These are phyloP conservation scores for Caenorhabditis drosophilae DNA, from an alignment of 2,888 invertebrate genomes.

Conservation along the genomic window DNA sequence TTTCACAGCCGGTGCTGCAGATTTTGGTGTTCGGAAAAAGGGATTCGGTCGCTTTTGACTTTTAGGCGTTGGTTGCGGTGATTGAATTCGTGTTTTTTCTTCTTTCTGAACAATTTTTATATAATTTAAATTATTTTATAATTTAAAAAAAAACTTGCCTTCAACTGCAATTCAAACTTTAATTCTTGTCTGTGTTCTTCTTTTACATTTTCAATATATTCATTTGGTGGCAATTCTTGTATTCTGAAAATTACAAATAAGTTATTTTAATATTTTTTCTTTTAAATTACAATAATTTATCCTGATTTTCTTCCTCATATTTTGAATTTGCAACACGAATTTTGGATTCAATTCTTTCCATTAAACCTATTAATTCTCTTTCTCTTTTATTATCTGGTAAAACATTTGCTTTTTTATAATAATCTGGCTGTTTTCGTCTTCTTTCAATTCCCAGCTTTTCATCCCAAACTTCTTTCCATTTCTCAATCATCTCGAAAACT, in stretches of 20 bases:
- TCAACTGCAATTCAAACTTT: constrained; percentile 22
- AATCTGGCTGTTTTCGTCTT: constrained; percentile 22
- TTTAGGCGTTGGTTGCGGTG: constrained; percentile 20
- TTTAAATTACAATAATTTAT: constrained; percentile 1
- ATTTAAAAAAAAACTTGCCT: too few relatives aligned
- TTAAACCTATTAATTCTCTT: constrained; percentile 11
- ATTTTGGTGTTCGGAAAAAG: constrained; percentile 26
- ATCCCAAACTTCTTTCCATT: constrained; percentile 24
- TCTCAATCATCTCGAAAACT: constrained; percentile 25
- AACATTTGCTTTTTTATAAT: constrained; percentile 28
- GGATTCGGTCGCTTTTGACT: constrained; percentile 18
- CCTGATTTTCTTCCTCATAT: constrained; percentile 17
- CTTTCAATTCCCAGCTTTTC: constrained; percentile 30
- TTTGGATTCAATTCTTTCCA: constrained; percentile 16
- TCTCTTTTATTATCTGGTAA: constrained; percentile 32
- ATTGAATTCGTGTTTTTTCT: constrained; percentile 16
- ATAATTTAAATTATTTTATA: too few relatives aligned
- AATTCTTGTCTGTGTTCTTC: constrained; percentile 27
- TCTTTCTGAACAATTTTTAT: too few relatives aligned
- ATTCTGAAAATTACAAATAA: constrained; percentile 2
- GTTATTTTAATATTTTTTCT: neutral
- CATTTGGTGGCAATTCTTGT: constrained; percentile 19
- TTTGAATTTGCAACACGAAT: constrained; percentile 5
- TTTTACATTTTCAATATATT: constrained; percentile 11
- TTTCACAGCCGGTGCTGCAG: constrained; percentile 27